Conservation (phyloP, 1,140 invertebrate species). For the Cherax quadricarinatus region DNA sequence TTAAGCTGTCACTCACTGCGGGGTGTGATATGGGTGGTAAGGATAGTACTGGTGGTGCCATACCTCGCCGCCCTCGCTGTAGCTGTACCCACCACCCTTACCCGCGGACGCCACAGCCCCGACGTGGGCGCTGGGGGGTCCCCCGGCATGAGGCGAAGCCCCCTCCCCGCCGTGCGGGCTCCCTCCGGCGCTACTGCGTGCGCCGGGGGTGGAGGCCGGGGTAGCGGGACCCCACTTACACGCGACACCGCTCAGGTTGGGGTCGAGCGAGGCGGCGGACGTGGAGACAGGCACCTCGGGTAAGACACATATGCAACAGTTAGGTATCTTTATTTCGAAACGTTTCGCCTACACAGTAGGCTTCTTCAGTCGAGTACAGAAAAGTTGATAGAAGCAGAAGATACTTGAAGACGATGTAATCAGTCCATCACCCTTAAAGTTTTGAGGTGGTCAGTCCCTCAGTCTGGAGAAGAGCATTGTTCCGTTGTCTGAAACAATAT, state of each 20-base stretch:
- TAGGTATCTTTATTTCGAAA: too few species aligned
- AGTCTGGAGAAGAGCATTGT: too few species aligned
- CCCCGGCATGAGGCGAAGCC: slow-evolving; percentile 36
- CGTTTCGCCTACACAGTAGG: too few species aligned
- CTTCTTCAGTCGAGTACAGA: too few species aligned
- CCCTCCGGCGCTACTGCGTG: slow-evolving; percentile 60
- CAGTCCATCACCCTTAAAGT: too few species aligned
- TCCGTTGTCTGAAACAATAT: too few species aligned
- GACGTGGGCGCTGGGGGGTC: slow-evolving; percentile 40
- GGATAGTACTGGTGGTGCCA: slow-evolving; percentile 79
- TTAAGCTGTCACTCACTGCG: slow-evolving; percentile 74
- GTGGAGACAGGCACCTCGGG: slow-evolving; percentile 75
- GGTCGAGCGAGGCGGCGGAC: slow-evolving; percentile 76
- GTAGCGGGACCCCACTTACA: slow-evolving; percentile 74
- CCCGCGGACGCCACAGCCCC: slow-evolving; percentile 68
- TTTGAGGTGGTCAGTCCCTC: too few species aligned
- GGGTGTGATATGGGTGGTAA: slow-evolving; percentile 79
- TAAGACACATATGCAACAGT: too few species aligned
- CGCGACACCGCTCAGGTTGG: slow-evolving; percentile 61
- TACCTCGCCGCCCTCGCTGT: slow-evolving; percentile 72
- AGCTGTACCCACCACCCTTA: slow-evolving; percentile 71
- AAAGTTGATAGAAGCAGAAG: too few species aligned
- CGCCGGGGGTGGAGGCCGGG: slow-evolving; percentile 64
- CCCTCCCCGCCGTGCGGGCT: slow-evolving; percentile 65
- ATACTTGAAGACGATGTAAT: too few species aligned